Conservation (phyloP, 2,113 vertebrate species). For the Baryphthengus martii region DNA sequence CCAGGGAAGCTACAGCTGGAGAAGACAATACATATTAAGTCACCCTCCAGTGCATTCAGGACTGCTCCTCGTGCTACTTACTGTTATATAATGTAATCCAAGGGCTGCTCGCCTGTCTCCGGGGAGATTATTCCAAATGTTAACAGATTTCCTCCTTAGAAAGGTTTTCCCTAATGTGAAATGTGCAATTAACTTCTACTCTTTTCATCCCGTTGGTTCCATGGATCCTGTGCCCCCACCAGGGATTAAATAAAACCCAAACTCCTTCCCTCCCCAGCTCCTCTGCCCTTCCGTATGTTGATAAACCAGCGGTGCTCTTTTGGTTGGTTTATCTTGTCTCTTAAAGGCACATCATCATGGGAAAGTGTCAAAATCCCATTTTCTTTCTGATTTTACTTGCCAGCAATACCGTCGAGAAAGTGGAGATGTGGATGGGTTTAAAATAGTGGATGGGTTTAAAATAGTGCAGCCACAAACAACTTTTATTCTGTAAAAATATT, state of each 20-base stretch:
- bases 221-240: not conserved
- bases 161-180: not conserved
- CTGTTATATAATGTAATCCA: not conserved
- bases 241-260: not conserved
- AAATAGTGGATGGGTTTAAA: not conserved
- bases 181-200: not conserved
- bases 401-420: not conserved
- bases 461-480: not conserved
- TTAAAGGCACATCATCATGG: not conserved
- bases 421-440: not conserved
- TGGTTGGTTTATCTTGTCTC: not conserved
- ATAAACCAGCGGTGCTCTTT: not conserved
- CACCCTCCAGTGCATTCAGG: not conserved
- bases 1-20: constrained; percentile 16
- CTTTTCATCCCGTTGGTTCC: not conserved
- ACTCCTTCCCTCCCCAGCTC: not conserved
- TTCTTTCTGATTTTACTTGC: not conserved
- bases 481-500: not conserved
- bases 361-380: not conserved
- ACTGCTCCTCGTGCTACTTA: not conserved
- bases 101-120: not conserved
- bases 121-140: not conserved
- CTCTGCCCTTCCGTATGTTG: not conserved
- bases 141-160: not conserved
- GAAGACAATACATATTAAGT: constrained; percentile 33